A percentile compares a stretch with the other conserved stretches of the same genome.
Conservation (phyloP, 2,797 vertebrate species). For the Pangasius sanitwongsei region DNA sequence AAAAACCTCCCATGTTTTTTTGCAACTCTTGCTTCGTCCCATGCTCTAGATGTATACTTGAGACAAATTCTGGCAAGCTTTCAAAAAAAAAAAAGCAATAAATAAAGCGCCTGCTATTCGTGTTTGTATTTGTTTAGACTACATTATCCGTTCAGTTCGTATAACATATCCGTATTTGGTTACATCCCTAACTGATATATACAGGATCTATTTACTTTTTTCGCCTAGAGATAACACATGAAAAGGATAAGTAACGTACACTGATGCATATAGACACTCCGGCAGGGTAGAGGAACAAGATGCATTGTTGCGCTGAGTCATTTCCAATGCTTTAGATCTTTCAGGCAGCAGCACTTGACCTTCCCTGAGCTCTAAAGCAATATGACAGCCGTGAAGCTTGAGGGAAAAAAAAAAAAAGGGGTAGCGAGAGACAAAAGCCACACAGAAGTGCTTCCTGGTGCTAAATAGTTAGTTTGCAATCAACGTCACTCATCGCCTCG, state of each 20-base stretch:
- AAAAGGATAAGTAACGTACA: conserved; percentile 24
- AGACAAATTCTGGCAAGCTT: not conserved
- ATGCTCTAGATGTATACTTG: not conserved
- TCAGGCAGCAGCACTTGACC: conserved; percentile 81
- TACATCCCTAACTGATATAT: not conserved
- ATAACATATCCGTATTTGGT: not conserved
- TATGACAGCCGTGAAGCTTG: conserved; percentile 82
- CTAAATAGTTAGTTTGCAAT: conserved; percentile 84
- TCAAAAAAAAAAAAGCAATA: not conserved
- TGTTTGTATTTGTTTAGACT: not conserved
- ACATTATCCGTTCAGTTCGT: not conserved
- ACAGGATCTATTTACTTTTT: not conserved
- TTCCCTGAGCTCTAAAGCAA: conserved; percentile 80
- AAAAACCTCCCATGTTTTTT: not conserved
- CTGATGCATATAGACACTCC: conserved; percentile 64
- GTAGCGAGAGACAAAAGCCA: conserved; percentile 77
- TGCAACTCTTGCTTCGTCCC: not conserved
- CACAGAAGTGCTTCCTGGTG: conserved; percentile 80
- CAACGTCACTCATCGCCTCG: conserved; percentile 80
- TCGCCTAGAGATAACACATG: conserved; percentile 12
- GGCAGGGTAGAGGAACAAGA: conserved; percentile 32
- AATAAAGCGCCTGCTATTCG: not conserved
- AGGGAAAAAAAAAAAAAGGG: conserved; percentile 42
- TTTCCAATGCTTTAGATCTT: conserved; percentile 75
- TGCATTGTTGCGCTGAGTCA: conserved; percentile 45